Conservation (phyloP, 1,140 invertebrate species). For the Polypedilum pembai region DNA sequence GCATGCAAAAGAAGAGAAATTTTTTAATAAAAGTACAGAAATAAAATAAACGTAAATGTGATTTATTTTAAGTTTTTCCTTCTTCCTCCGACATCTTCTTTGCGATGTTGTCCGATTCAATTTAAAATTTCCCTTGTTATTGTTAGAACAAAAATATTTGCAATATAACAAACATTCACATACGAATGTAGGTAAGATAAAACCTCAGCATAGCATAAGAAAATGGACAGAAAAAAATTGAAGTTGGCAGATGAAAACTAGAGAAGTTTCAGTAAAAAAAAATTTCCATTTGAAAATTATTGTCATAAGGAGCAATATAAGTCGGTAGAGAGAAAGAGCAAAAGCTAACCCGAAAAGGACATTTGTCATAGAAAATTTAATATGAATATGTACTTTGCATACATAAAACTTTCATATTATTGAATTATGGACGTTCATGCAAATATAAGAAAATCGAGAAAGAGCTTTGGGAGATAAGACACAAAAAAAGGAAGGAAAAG, state of each 20-base stretch:
- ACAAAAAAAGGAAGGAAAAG: not conserved
- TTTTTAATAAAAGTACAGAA: not conserved
- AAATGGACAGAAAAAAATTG: not conserved
- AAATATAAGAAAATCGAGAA: no score
- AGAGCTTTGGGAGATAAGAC: not conserved
- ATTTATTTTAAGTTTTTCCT: constrained; percentile 23
- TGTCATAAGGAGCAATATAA: not conserved
- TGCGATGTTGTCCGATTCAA: constrained; percentile 23
- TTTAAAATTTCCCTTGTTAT: constrained; percentile 5
- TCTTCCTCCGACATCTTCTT: not conserved
- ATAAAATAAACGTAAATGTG: constrained; percentile 23
- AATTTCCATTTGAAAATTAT: constrained; percentile 25
- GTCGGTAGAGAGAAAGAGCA: not conserved
- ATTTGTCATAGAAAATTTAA: constrained; percentile 29
- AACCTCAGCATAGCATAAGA: not conserved
- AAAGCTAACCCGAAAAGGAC: not conserved
- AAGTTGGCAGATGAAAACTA: constrained; percentile 18
- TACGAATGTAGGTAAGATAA: not conserved
- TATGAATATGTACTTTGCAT: constrained; percentile 25
- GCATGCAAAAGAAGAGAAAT: no score
- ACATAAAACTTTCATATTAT: constrained; percentile 24
- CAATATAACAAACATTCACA: not conserved
- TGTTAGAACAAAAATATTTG: not conserved
- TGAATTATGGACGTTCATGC: constrained; percentile 11
- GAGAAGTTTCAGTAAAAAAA: constrained; percentile 10